Evolutionary conservation across 2,888 invertebrate genomes (phyloP).

Genomic region (Scaptodrosophila latifasciaeformis): DNA sequence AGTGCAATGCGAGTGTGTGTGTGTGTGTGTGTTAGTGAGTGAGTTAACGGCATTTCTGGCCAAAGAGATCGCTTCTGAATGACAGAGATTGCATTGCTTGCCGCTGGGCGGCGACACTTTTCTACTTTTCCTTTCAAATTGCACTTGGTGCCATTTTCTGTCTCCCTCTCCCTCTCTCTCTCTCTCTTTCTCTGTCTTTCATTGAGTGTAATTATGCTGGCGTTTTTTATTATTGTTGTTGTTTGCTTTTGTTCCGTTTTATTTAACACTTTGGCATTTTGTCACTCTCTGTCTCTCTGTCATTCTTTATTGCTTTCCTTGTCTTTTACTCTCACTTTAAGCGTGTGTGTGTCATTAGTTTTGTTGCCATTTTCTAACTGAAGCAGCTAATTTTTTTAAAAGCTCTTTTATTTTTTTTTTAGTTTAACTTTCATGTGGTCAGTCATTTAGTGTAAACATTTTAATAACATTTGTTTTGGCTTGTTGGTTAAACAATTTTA

Average conservation of each 20-base stretch:
- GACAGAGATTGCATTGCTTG: not conserved
- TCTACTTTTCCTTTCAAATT: constrained; percentile 28
- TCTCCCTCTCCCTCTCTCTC: not conserved
- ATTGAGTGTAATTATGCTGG: too few species aligned
- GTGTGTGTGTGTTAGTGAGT: constrained; percentile 9
- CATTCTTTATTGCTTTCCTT: not conserved
- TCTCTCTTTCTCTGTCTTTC: not conserved
- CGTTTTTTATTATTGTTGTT: not conserved
- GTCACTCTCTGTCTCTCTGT: not conserved
- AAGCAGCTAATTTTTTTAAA: not conserved
- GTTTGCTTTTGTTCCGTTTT: not conserved
- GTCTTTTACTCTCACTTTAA: too few species aligned
- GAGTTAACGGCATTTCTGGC: constrained; percentile 24
- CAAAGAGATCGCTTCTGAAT: constrained; percentile 17
- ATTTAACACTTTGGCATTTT: not conserved
- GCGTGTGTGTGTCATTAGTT: not conserved
- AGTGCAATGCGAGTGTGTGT: constrained; percentile 3
- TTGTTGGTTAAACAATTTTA: too few species aligned
- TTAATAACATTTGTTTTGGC: too few species aligned
- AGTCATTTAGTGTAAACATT: too few species aligned
- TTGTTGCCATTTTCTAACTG: not conserved
- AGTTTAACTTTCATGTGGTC: too few species aligned
- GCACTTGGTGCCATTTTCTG: not conserved
- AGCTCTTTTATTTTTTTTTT: not conserved
- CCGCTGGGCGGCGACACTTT: not conserved